Conservation (phyloP, 2,888 invertebrate genomes). For the Parnassius glacialis region DNA sequence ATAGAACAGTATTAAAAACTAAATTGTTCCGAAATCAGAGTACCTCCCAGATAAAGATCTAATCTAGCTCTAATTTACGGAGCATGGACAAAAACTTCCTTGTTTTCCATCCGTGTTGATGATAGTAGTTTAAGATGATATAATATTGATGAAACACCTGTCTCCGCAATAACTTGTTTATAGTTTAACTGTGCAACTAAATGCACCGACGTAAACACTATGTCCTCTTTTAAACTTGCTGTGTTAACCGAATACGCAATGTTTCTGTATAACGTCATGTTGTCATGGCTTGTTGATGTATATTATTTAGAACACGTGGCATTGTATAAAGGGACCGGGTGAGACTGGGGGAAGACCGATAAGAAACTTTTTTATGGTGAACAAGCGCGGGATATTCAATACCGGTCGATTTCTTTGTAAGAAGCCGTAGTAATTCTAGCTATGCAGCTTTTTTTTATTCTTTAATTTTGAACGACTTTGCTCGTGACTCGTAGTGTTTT, state of each 20-base stretch:
- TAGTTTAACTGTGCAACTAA: conserved; percentile 9
- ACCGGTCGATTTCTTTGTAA: conserved; percentile 18
- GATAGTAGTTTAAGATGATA: too few species aligned
- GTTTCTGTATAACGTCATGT: conserved; percentile 62
- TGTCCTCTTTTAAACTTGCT: conserved; percentile 17
- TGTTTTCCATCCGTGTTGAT: too few species aligned
- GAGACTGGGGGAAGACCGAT: conserved; percentile 5
- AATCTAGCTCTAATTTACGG: too few species aligned
- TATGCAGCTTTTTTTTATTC: too few species aligned
- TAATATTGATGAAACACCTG: not conserved
- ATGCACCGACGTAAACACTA: conserved; percentile 16
- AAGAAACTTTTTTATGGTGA: conserved; percentile 2
- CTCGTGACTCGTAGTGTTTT: too few species aligned
- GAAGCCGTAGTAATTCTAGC: conserved; percentile 13
- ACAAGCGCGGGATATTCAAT: conserved; percentile 5
- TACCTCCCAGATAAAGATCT: too few species aligned
- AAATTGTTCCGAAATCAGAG: too few species aligned
- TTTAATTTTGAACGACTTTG: too few species aligned
- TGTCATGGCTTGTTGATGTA: conserved; percentile 62
- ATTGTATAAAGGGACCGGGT: conserved; percentile 4
- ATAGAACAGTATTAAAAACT: too few species aligned
- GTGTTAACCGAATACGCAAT: conserved; percentile 59
- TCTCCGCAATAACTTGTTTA: conserved; percentile 3
- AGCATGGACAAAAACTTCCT: too few species aligned
- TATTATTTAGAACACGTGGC: conserved; percentile 56